Evolutionary conservation across 2,797 vertebrate species (phyloP).

Genomic region (Glossophaga mutica): DNA sequence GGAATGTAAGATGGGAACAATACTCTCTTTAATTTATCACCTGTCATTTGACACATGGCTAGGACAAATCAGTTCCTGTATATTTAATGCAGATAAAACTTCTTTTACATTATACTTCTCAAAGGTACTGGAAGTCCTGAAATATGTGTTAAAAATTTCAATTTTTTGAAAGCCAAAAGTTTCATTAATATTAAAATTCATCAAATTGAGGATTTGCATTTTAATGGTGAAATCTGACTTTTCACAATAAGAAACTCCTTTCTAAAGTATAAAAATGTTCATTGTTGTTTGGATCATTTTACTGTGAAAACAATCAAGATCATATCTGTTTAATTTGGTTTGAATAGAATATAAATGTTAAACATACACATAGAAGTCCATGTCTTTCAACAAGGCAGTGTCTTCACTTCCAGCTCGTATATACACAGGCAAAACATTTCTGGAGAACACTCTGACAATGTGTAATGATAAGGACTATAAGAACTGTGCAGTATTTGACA

Average conservation of each 20-base stretch:
- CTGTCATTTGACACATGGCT: constrained; percentile 2
- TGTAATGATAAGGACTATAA: not conserved
- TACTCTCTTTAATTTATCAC: constrained; percentile 31
- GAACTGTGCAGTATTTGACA: not conserved
- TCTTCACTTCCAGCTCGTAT: not conserved
- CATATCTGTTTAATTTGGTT: not conserved
- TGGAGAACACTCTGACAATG: not conserved
- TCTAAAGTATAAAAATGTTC: not conserved
- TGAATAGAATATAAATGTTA: not conserved
- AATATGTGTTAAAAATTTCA: constrained; percentile 11
- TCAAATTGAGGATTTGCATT: not conserved
- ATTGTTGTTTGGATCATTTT: not conserved
- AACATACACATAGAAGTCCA: not conserved
- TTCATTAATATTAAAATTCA: not conserved
- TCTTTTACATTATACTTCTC: not conserved
- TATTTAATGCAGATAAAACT: not conserved
- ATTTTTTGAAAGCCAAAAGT: not conserved
- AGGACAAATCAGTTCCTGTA: not conserved
- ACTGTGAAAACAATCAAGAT: not conserved
- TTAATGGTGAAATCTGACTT: constrained; percentile 6
- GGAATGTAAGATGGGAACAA: constrained; percentile 24
- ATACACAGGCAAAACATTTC: not conserved
- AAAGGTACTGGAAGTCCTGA: not conserved
- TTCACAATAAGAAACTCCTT: constrained; percentile 5
- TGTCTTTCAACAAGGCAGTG: not conserved